Percentiles rank a stretch among this genome's conserved stretches.
These are phyloP conservation scores for Phylloscopus collybita DNA, from an alignment of 2,797 vertebrate genomes.

Conservation along the genomic window DNA sequence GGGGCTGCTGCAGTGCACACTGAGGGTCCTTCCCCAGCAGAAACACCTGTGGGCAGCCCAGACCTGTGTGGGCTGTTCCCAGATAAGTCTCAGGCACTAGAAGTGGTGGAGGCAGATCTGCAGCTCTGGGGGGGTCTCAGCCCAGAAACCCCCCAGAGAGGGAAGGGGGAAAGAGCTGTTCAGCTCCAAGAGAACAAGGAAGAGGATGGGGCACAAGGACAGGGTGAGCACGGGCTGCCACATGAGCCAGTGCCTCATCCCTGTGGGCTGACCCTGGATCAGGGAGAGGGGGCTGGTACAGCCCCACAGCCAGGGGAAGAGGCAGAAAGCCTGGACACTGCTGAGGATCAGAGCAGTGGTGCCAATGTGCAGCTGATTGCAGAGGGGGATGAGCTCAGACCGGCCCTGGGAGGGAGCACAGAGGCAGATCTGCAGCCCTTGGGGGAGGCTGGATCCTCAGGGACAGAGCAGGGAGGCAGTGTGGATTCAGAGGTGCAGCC, in stretches of 20 bases:
- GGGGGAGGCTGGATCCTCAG: background rate
- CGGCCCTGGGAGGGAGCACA: background rate
- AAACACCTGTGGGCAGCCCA: background rate
- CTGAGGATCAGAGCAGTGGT: too few species aligned
- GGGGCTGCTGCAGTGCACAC: background rate
- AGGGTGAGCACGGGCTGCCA: accelerated
- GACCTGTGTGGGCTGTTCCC: background rate
- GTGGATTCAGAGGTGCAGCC: too few species aligned
- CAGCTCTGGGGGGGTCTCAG: accelerated
- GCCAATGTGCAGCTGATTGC: background rate
- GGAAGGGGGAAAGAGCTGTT: accelerated
- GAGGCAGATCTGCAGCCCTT: background rate
- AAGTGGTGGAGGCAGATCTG: background rate
- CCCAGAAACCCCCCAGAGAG: accelerated
- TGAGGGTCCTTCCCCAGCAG: background rate
- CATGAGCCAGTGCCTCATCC: background rate
- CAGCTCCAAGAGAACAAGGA: background rate
- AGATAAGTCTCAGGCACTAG: background rate
- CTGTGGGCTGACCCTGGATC: background rate
- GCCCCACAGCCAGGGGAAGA: accelerated
- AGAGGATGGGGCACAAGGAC: background rate
- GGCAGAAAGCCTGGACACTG: accelerated
- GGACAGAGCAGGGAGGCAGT: too few species aligned
- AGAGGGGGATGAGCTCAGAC: background rate
- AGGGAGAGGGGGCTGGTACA: background rate